A percentile compares a stretch with the other conserved stretches of the same genome.
phyloP scores from a whole-genome alignment of 2,113 vertebrate genomes.

The Athene cunicularia region DNA sequence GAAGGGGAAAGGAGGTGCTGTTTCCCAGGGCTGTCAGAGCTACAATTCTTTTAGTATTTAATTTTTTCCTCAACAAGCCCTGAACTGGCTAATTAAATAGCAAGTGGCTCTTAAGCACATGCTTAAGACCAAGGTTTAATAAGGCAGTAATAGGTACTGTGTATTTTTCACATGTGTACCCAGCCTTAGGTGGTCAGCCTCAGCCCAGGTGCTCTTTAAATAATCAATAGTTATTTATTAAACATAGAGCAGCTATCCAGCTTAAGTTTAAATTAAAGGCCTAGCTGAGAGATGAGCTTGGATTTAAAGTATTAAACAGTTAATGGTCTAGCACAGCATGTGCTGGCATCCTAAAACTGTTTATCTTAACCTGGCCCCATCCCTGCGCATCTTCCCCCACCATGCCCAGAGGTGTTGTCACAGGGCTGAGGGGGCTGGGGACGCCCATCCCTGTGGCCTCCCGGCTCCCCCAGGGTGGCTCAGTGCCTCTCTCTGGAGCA shows the following conservation, averaged over 20 bases:
- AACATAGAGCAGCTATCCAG: conserved; percentile 20
- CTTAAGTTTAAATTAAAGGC: conserved; percentile 43
- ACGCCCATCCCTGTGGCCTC: not conserved
- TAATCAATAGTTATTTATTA: conserved; percentile 63
- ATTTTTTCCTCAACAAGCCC: not conserved
- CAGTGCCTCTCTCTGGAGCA: not conserved
- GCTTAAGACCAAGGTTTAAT: conserved; percentile 59
- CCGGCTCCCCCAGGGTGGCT: not conserved
- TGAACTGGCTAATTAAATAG: conserved; percentile 63
- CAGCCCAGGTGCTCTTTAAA: conserved; percentile 9
- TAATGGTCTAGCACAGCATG: not conserved
- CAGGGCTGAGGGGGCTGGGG: not conserved
- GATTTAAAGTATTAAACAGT: conserved; percentile 41
- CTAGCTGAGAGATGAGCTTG: conserved; percentile 32
- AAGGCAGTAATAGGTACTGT: conserved; percentile 24
- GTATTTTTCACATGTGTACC: not conserved
- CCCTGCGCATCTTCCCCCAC: not conserved
- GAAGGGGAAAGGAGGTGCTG: not conserved
- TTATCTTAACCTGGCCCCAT: not conserved
- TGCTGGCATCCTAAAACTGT: not conserved
- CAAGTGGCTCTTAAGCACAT: conserved; percentile 64
- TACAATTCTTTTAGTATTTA: not conserved
- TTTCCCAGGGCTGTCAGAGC: not conserved
- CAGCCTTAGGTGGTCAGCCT: conserved; percentile 19
- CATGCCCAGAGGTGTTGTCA: not conserved